Percentiles rank a stretch among this genome's conserved stretches.
These are phyloP conservation scores for Mythimna vitellina DNA, from an alignment of 2,888 invertebrate species.

Conservation along the genomic window DNA sequence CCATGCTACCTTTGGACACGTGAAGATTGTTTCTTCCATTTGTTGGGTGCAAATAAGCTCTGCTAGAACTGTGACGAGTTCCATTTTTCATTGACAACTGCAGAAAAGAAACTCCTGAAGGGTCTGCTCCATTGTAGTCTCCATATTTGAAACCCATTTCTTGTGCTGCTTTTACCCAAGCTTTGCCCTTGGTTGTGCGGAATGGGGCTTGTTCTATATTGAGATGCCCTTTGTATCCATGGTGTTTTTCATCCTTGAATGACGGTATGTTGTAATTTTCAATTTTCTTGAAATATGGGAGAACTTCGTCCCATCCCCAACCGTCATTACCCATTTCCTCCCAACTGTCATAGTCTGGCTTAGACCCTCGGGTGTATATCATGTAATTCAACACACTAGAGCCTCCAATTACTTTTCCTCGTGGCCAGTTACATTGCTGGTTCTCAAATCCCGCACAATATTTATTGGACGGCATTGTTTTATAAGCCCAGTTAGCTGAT, in stretches of 20 bases:
- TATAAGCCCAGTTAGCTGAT: conserved; percentile 95
- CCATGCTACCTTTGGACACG: conserved; percentile 91
- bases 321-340: conserved; percentile 92
- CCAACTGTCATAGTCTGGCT: conserved; percentile 95
- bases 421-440: conserved; percentile 94
- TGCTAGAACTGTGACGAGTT: conserved; percentile 92
- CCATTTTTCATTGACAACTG: conserved; percentile 93
- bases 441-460: conserved; percentile 94
- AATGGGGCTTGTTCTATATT: conserved; percentile 90
- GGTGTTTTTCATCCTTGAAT: conserved; percentile 87
- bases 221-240: conserved; percentile 90
- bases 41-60: conserved; percentile 92
- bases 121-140: conserved; percentile 92
- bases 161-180: conserved; percentile 91
- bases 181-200: conserved; percentile 86
- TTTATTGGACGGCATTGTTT: conserved; percentile 93
- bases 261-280: conserved; percentile 92
- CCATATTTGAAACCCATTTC: conserved; percentile 91
- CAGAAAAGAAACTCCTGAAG: conserved; percentile 91
- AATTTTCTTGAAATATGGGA: conserved; percentile 94
- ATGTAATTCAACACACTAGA: conserved; percentile 95
- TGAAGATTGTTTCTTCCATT: conserved; percentile 91
- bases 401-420: conserved; percentile 96
- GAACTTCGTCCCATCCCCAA: conserved; percentile 93
- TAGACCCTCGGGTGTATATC: conserved; percentile 94